These are phyloP conservation scores for Scaptomyza parva DNA, from an alignment of 2,888 invertebrate genomes.

Conservation along the genomic window DNA sequence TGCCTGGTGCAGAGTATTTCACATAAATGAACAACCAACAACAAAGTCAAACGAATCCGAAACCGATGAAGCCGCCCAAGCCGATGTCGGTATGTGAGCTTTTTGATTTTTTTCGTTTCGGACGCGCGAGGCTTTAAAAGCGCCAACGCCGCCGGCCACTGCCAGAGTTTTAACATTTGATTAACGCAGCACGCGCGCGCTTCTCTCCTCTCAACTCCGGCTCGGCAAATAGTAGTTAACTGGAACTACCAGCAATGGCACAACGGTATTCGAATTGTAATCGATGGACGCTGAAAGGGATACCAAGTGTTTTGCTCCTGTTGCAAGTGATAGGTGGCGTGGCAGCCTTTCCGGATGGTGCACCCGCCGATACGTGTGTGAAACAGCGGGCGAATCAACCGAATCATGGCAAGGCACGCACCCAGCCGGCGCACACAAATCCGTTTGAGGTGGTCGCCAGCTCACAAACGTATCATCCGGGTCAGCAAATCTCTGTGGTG, in stretches of 20 bases:
- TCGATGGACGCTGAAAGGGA: constrained; percentile 1
- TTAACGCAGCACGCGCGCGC: constrained; percentile 60
- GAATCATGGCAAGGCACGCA: constrained; percentile 90
- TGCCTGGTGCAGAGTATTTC: too few species aligned
- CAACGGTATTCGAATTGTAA: constrained; percentile 34
- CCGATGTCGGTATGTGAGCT: constrained; percentile 43
- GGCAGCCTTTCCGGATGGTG: constrained; percentile 90
- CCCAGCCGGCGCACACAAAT: constrained; percentile 87
- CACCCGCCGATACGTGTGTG: constrained; percentile 92
- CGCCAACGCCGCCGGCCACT: constrained; percentile 61
- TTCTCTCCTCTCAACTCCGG: constrained; percentile 13
- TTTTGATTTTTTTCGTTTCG: constrained; percentile 47
- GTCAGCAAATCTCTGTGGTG: constrained; percentile 87
- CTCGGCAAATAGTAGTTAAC: constrained; percentile 18
- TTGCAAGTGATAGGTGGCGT: constrained; percentile 74
- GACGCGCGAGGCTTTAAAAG: constrained; percentile 68
- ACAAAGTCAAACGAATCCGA: constrained; percentile 22
- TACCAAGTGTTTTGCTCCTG: constrained; percentile 60
- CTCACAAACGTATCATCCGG: constrained; percentile 88
- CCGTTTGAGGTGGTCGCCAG: constrained; percentile 90
- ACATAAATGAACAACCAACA: background rate
- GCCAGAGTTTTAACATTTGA: constrained; percentile 71
- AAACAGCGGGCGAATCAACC: constrained; percentile 90
- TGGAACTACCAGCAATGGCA: constrained; percentile 30
- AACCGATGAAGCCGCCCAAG: constrained; percentile 50